Evolutionary conservation across 2,888 invertebrate species (phyloP), one percentile per base, ranked within the genome.

Genomic region (Isotomurus palustris): DNA sequence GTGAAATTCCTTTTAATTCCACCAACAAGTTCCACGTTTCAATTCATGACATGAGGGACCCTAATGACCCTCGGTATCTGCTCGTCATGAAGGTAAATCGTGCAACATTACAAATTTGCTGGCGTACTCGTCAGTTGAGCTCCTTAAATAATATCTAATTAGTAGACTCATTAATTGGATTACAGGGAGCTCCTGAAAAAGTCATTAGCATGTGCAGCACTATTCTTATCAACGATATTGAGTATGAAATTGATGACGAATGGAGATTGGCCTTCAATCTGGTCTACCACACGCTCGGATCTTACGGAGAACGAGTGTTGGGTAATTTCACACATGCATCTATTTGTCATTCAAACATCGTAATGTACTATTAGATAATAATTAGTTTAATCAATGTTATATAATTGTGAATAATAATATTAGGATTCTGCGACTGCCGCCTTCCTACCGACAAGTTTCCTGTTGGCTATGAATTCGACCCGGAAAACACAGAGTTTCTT

Each of bases 11-110:
- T 48, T 94, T 94, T 82, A 94, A 94, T 78, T 94, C 93, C 0
- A 91, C 91, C 69, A 93, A 93, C 78, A 94, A 94, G 76, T 92
- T 90, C 75, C 91, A 94, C 73, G 87, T 95, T 6, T 96, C 96
- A 14, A 81, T 95, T 67, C 96, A 97, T 76, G 94, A 95, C 75
- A 88, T 88, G 71, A 53, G 62, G 10, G 91, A 93, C 74, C 82
- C 90, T 50, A 87, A 85, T 74, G 92, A 93, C 75, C 88, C 88
- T 19, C 83, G 92, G 61, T 87, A 91, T 73, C 77, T 94, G 73
- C 83, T 88, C 73, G 94, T 87, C 45, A 95, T 96, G 95, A 96
- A 82, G 75, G 69, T 66, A 56, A 50, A 25, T 22, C 19, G 2
- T 35, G 27, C 27, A 25, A 4, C 8, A 25, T 38, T 24, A 40